These are phyloP conservation scores for Buceros bicornis DNA, from an alignment of 2,797 vertebrate genomes.

Conservation along the genomic window DNA sequence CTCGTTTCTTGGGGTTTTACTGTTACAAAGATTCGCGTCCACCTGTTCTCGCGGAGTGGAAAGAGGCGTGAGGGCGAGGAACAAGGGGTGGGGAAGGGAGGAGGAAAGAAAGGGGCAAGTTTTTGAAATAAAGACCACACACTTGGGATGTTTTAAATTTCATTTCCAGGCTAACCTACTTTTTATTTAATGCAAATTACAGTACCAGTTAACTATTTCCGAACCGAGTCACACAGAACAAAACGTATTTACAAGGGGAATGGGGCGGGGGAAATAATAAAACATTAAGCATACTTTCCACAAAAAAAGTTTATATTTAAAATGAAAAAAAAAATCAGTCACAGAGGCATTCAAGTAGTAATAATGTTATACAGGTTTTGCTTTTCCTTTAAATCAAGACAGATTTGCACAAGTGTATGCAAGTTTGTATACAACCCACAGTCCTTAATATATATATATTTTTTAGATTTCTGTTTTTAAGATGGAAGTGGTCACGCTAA, in stretches of 20 bases:
- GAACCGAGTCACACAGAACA: slow-evolving; percentile 95
- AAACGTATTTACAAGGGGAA: slow-evolving; percentile 96
- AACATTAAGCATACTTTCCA: slow-evolving; percentile 99
- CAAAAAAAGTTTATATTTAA: slow-evolving; percentile 90
- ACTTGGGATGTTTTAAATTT: slow-evolving; percentile 85
- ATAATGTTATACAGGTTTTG: slow-evolving; percentile 97
- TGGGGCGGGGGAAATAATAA: slow-evolving; percentile 79
- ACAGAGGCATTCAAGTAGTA: slow-evolving; percentile 99
- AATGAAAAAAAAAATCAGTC: slow-evolving; percentile 93
- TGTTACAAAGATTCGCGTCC: slow-evolving; percentile 67
- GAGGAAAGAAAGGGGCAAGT: slow-evolving; percentile 14
- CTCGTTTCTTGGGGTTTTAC: slow-evolving; percentile 41
- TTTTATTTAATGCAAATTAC: slow-evolving; percentile 99
- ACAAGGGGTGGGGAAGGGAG: slow-evolving; percentile 27
- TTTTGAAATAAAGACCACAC: slow-evolving; percentile 84
- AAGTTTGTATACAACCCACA: slow-evolving; percentile 88
- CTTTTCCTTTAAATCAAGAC: slow-evolving; percentile 89
- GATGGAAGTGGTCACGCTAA: slow-evolving; percentile 89
- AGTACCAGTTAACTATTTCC: slow-evolving; percentile 99
- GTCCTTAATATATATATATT: slow-evolving; percentile 83
- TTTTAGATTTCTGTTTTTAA: slow-evolving; percentile 83
- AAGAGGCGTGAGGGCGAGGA: slow-evolving; percentile 50
- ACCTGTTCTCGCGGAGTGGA: slow-evolving; percentile 56
- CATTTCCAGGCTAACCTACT: slow-evolving; percentile 99
- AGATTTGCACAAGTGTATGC: slow-evolving; percentile 88